Base-by-base conservation (phyloP, 1,140 invertebrate species). In the Drosophila ambigua region DNA sequence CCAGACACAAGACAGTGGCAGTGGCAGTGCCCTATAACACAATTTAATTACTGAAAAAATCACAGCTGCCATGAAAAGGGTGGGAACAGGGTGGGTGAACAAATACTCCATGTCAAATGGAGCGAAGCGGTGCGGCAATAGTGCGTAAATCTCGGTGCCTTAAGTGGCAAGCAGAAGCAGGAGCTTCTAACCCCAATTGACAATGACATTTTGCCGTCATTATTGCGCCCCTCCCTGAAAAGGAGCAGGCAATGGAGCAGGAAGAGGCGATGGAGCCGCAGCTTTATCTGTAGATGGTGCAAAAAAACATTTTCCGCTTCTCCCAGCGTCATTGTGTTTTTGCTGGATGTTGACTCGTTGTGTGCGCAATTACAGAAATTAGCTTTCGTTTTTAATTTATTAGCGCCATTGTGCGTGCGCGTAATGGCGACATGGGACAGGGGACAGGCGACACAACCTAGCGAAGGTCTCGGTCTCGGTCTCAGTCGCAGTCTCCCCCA, bases 321-420 rank as follows among this genome's bases (percentile, higher is more conserved):
- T 39, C 35, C 11, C 11, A 39, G 35, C 4, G 35, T 13, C 35
- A 39, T 39, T 39, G 35, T 39, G 35, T 39, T 39, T 39, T 57
- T 31, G 26, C 11, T 53, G 49, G 49, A 31, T 73, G 71, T 74
- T 74, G 53, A 73, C 68, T 74, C 60, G 60, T 53, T 79, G 74
- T 68, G 77, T 74, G 78, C 78, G 82, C 82, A 87, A 87, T 87
- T 87, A 87, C 82, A 88, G 82, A 87, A 87, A 87, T 87, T 87
- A 87, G 83, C 79, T 87, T 82, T 88, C 83, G 78, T 88, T 87
- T 88, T 87, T 87, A 87, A 87, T 87, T 87, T 87, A 87, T 87
- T 87, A 87, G 76, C 75, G 72, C 83, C 79, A 88, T 87, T 87
- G 83, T 79, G 83, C 83, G 83, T 88, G 78, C 66, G 68, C 61